phyloP scores from a whole-genome alignment of 1,140 invertebrate genomes.

The Papilio dardanus region DNA sequence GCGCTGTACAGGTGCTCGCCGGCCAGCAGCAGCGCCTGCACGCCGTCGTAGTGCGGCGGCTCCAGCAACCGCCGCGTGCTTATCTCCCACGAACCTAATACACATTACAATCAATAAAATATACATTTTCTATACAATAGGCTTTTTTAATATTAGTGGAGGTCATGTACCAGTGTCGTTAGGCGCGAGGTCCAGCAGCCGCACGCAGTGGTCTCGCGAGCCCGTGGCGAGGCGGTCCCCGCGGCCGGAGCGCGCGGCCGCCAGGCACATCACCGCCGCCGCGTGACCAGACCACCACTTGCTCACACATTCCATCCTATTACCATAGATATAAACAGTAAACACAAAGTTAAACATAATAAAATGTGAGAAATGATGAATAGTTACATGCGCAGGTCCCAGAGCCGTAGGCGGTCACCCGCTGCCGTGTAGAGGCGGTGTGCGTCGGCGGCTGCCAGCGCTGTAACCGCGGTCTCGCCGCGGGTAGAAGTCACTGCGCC shows the following conservation, averaged over 20 bases:
- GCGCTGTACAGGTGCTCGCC: slow-evolving; percentile 90
- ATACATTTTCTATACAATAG: neutral
- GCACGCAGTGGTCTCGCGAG: slow-evolving; percentile 93
- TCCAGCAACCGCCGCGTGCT: slow-evolving; percentile 86
- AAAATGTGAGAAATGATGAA: neutral
- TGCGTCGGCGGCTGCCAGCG: slow-evolving; percentile 59
- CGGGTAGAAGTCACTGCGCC: slow-evolving; percentile 60
- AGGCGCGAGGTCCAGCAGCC: slow-evolving; percentile 70
- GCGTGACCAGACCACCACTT: slow-evolving; percentile 93
- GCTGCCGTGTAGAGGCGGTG: slow-evolving; percentile 89
- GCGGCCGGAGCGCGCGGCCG: slow-evolving; percentile 82
- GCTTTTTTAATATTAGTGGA: neutral
- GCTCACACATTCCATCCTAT: slow-evolving; percentile 87
- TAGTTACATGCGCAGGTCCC: slow-evolving; percentile 91
- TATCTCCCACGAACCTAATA: slow-evolving; percentile 66
- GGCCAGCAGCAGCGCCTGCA: slow-evolving; percentile 90
- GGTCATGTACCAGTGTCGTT: slow-evolving; percentile 48
- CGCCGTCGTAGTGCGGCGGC: slow-evolving; percentile 96
- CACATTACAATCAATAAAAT: neutral
- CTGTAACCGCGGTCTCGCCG: slow-evolving; percentile 69
- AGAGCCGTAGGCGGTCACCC: slow-evolving; percentile 91
- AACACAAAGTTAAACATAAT: neutral
- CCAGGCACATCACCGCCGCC: slow-evolving; percentile 93
- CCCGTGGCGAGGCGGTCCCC: slow-evolving; percentile 90
- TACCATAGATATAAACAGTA: neutral